Evolutionary conservation across 2,888 invertebrate genomes (phyloP).

Genomic region (Phyllotreta striolata): DNA sequence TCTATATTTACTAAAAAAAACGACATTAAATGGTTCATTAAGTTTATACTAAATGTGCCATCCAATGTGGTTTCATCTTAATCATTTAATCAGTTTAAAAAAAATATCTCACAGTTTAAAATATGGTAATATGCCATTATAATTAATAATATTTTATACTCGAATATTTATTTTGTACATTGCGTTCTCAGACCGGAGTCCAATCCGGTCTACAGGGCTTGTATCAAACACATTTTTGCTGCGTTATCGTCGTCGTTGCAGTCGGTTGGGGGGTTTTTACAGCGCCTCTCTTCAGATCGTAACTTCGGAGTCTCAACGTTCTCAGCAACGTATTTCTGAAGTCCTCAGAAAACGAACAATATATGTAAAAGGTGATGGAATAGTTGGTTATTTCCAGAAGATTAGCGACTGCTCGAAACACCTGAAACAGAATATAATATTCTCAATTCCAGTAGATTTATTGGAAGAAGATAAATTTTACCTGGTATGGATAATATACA

Average conservation of each 20-base stretch:
- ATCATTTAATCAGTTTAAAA: constrained; percentile 1
- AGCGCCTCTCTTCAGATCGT: constrained; percentile 50
- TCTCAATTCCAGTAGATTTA: neutral
- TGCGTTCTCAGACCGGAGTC: constrained; percentile 26
- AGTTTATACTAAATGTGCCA: neutral
- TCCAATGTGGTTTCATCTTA: neutral
- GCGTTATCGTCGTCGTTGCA: constrained; percentile 59
- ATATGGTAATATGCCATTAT: neutral
- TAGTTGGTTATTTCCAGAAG: constrained; percentile 78
- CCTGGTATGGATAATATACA: constrained; percentile 71
- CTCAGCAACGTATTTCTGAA: constrained; percentile 74
- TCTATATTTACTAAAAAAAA: constrained; percentile 4
- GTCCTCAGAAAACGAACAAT: constrained; percentile 80
- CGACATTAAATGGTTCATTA: neutral
- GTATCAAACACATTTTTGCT: constrained; percentile 58
- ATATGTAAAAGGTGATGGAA: constrained; percentile 81
- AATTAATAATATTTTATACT: constrained; percentile 1
- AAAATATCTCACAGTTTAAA: constrained; percentile 13
- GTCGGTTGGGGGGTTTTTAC: constrained; percentile 56
- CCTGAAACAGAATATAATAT: constrained; percentile 58
- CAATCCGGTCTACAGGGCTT: constrained; percentile 47
- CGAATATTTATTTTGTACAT: constrained; percentile 6
- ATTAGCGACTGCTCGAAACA: constrained; percentile 76
- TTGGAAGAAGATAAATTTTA: constrained; percentile 50
- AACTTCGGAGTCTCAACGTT: constrained; percentile 69